A percentile compares a stretch with the other conserved stretches of the same genome.
These are phyloP conservation scores for Spheniscus mendiculus DNA, from an alignment of 2,113 vertebrate genomes.

Conservation along the genomic window DNA sequence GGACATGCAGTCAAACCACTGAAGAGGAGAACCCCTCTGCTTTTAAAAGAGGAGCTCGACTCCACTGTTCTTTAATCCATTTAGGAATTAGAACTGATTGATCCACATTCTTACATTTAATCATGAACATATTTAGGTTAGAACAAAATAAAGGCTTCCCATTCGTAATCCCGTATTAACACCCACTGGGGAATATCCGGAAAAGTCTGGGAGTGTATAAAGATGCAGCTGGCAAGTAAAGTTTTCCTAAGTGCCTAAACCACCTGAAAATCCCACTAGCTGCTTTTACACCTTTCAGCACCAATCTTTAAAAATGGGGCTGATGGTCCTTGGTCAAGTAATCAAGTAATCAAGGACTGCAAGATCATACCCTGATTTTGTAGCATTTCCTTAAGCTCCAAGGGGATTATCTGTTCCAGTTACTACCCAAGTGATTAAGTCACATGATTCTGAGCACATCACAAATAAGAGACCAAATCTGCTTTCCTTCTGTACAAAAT, in stretches of 20 bases:
- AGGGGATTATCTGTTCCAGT: conserved; percentile 44
- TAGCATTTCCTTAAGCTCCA: conserved; percentile 26
- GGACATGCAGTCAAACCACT: neutral
- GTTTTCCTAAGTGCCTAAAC: neutral
- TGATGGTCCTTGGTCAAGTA: neutral
- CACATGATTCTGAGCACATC: conserved; percentile 4
- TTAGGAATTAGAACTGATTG: neutral
- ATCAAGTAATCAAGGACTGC: neutral
- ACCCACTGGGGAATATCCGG: neutral
- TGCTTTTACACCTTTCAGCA: neutral
- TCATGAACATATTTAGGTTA: conserved; percentile 11
- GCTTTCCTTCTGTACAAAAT: neutral
- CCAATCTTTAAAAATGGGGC: neutral
- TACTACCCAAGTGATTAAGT: conserved; percentile 42
- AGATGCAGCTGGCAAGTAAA: neutral
- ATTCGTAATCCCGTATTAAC: neutral
- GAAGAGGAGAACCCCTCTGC: neutral
- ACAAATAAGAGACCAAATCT: conserved; percentile 30
- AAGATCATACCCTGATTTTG: conserved; percentile 27
- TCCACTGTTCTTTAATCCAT: neutral
- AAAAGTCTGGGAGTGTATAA: neutral
- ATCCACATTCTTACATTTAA: neutral
- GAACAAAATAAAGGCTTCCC: neutral
- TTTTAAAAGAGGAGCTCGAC: neutral
- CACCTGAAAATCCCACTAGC: neutral